Evolutionary conservation across 2,797 vertebrate genomes (phyloP), one percentile per base, ranked within the genome.

Genomic region (Crypturellus tataupa): DNA sequence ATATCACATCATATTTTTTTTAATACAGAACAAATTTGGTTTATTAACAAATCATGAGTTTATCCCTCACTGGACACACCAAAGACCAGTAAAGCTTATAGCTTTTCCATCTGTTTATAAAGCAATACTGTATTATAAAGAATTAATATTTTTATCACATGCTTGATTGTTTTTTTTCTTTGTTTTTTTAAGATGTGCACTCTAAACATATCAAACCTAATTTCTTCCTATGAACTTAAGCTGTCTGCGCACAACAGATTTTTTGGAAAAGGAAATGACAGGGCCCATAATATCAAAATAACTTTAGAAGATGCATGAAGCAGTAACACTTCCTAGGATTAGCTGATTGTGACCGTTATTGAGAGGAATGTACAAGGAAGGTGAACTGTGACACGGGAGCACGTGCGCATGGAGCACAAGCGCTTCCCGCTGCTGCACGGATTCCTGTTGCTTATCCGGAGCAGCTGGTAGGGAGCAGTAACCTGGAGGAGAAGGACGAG

Each of bases 91-190:
- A 96, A 97, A 97, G 96, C 97, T 98, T 98, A 97, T 95, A 97
- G 97, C 95, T 98, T 95, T 98, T 97, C 94, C 96, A 96, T 97
- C 97, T 98, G 97, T 98, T 97, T 98, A 97, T 96, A 97, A 98
- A 98, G 98, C 98, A 99, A 98, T 99, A 99, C 98, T 98, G 97
- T 98, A 98, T 96, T 98, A 98, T 97, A 98, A 97, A 98, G 89
- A 98, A 97, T 97, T 87, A 95, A 96, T 97, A 97, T 98, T 98
- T 98, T 97, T 98, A 96, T 97, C 96, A 97, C 96, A 95, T 95
- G 97, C 97, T 98, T 97, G 97, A 96, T 97, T 97, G 95, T 96
- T 87, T 92, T 39, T 97, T 95, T 58, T 21, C 23, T 91, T 94
- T 96, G 95, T 92, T 87, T 91, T 97, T 96, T 96, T 83, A 97